These are phyloP conservation scores for Drosophila prolongata DNA, from an alignment of 2,888 invertebrate species.

Conservation along the genomic window DNA sequence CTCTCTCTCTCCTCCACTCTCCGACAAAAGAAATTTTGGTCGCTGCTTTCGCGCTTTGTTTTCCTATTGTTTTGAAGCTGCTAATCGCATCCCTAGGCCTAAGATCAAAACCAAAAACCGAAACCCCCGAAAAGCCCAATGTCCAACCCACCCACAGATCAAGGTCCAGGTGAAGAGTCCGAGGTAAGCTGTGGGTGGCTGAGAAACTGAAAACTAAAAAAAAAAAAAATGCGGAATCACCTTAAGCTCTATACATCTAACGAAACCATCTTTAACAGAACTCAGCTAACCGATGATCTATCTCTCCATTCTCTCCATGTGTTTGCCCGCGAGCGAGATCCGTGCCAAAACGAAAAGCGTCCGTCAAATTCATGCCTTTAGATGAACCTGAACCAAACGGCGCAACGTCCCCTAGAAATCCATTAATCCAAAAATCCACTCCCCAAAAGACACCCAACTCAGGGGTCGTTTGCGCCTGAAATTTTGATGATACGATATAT, in stretches of 20 bases:
- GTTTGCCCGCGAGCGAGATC: conserved; percentile 71
- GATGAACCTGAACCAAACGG: conserved; percentile 82
- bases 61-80: conserved; percentile 51
- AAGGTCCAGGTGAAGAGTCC: conserved; percentile 43
- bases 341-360: conserved; percentile 84
- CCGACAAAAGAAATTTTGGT: conserved; percentile 11
- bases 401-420: conserved; percentile 12
- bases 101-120: conserved; percentile 21
- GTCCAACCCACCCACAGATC: conserved; percentile 39
- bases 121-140: conserved; percentile 2
- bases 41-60: conserved; percentile 45
- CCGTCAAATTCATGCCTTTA: conserved; percentile 84
- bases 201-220: not conserved
- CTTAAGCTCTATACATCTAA: conserved; percentile 30
- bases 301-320: conserved; percentile 46
- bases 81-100: conserved; percentile 53
- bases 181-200: conserved; percentile 58
- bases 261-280: conserved; percentile 31
- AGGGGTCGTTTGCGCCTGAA: conserved; percentile 36
- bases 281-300: conserved; percentile 38
- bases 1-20: conserved; percentile 30
- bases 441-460: conserved; percentile 34
- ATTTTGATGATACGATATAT: conserved; percentile 1
- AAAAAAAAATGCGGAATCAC: conserved; percentile 18
- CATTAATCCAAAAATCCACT: not conserved